These are phyloP conservation scores for Euspilapteryx auroguttella DNA, from an alignment of 2,888 invertebrate species.

Conservation along the genomic window DNA sequence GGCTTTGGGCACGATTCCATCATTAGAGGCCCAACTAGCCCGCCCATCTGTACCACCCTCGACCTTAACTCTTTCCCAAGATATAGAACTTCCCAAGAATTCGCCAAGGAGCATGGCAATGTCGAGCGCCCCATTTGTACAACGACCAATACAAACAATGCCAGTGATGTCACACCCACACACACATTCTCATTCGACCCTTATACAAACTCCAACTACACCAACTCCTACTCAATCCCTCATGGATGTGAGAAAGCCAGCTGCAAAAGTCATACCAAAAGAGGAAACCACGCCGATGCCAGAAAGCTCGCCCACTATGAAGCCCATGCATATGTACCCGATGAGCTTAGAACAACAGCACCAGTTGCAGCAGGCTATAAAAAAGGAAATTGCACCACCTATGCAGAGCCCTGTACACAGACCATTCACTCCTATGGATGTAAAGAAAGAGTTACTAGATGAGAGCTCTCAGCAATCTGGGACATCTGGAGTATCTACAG, in stretches of 20 bases:
- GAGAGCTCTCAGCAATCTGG: constrained; percentile 68
- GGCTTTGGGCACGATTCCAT: constrained; percentile 69
- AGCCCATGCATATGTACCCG: constrained; percentile 39
- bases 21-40: constrained; percentile 75
- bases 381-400: constrained; percentile 55
- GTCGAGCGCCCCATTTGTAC: constrained; percentile 13
- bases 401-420: constrained; percentile 54
- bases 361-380: constrained; percentile 46
- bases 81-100: constrained; percentile 45
- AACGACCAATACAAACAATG: constrained; percentile 19
- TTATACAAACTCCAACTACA: too few relatives aligned
- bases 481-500: constrained; percentile 59
- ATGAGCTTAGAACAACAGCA: constrained; percentile 37
- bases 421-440: constrained; percentile 65
- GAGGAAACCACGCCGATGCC: constrained; percentile 44
- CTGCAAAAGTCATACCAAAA: constrained; percentile 36
- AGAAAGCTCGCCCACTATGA: constrained; percentile 42
- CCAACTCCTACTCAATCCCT: constrained; percentile 47
- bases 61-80: constrained; percentile 31
- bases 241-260: constrained; percentile 48
- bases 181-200: constrained; percentile 33
- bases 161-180: constrained; percentile 29
- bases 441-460: constrained; percentile 72
- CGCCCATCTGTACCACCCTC: constrained; percentile 68
- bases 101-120: constrained; percentile 46